Percentiles rank a stretch among this genome's conserved stretches.
Conservation (phyloP, 2,888 invertebrate species). For the Ametastegia equiseti region DNA sequence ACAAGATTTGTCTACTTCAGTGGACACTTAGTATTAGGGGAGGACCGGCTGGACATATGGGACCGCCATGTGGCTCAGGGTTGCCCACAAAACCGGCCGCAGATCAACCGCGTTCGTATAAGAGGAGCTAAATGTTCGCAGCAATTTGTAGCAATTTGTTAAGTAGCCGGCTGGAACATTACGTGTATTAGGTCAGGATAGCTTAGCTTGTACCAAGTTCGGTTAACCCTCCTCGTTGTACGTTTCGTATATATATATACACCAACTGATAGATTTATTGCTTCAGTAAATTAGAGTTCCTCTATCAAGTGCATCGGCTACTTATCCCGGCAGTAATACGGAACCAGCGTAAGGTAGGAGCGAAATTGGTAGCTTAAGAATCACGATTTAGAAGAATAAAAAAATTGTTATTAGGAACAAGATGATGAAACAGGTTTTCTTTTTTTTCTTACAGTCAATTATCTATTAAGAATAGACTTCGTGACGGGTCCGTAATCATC, state of each 20-base stretch:
- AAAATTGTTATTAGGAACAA: not conserved
- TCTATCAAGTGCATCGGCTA: not conserved
- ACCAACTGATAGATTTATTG: conserved; percentile 70
- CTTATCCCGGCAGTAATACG: not conserved
- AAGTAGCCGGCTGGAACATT: conserved; percentile 74
- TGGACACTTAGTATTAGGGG: conserved; percentile 62
- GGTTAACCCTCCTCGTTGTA: conserved; percentile 43
- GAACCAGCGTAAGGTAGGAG: not conserved
- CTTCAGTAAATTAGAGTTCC: conserved; percentile 42
- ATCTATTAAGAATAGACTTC: not conserved
- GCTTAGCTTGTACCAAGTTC: conserved; percentile 7
- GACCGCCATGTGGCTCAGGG: conserved; percentile 73
- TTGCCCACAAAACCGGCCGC: conserved; percentile 56
- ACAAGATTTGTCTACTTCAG: conserved; percentile 64
- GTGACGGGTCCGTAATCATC: conserved; percentile 23
- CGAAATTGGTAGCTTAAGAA: not conserved
- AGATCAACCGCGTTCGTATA: conserved; percentile 57
- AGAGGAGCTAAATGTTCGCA: conserved; percentile 69
- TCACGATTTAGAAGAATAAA: not conserved
- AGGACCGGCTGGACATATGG: conserved; percentile 71
- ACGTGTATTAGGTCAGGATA: conserved; percentile 70
- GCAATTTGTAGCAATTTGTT: conserved; percentile 76
- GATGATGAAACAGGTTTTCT: not conserved
- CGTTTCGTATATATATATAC: too few species aligned
- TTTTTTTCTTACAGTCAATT: not conserved